Conservation (phyloP, 92 coral and sea anemone genomes). For the Pocillopora meandrina region DNA sequence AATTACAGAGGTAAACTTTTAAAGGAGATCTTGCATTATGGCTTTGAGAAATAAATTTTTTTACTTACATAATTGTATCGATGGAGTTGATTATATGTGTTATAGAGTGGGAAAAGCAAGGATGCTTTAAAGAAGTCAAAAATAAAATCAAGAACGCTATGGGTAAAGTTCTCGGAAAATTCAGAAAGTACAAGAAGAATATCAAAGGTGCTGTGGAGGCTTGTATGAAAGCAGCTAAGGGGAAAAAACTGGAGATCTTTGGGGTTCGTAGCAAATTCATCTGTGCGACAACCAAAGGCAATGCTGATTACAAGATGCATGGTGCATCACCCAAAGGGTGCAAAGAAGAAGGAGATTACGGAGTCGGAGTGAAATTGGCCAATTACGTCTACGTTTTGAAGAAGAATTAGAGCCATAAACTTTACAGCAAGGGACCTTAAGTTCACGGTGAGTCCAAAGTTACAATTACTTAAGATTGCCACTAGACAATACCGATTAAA, state of each 20-base stretch:
- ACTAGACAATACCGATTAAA: too few species aligned
- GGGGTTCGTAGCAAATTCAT: not conserved
- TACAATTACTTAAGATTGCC: too few species aligned
- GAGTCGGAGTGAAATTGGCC: not conserved
- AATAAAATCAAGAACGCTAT: not conserved
- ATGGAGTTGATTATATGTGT: not conserved
- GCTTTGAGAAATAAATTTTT: too few species aligned
- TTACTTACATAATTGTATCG: too few species aligned
- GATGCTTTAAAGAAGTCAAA: not conserved
- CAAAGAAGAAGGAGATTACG: not conserved
- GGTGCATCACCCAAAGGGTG: not conserved
- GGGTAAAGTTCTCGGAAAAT: not conserved
- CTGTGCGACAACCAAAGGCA: not conserved
- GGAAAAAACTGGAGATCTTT: not conserved
- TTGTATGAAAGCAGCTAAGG: not conserved
- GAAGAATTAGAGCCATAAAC: not conserved
- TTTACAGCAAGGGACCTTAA: too few species aligned
- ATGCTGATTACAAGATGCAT: not conserved
- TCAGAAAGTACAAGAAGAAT: not conserved
- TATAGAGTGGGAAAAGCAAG: not conserved
- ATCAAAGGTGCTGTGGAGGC: not conserved
- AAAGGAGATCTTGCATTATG: too few species aligned
- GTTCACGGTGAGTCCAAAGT: too few species aligned
- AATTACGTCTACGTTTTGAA: not conserved
- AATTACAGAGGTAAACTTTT: not conserved